phyloP scores from a whole-genome alignment of 2,113 vertebrate species.

The Micromys minutus region DNA sequence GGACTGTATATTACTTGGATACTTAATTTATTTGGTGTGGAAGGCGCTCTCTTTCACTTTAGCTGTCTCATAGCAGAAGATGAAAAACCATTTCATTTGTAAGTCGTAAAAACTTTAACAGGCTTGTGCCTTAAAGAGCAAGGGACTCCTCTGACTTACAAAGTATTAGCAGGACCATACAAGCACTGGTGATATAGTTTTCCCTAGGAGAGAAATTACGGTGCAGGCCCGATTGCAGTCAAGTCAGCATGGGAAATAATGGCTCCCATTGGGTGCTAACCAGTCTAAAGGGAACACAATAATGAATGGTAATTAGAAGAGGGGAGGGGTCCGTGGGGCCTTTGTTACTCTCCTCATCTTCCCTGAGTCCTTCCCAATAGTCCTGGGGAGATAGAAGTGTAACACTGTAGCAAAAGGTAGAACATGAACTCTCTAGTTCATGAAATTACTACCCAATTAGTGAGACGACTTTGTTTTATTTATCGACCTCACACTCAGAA shows the following conservation, averaged over 20 bases:
- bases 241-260: conserved; percentile 38
- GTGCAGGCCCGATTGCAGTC: not conserved
- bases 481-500: not conserved
- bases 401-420: not conserved
- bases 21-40: conserved; percentile 73
- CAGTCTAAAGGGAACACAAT: conserved; percentile 1
- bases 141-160: conserved; percentile 34
- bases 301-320: not conserved
- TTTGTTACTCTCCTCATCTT: not conserved
- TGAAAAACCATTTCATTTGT: conserved; percentile 69
- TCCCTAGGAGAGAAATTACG: conserved; percentile 35
- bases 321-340: not conserved
- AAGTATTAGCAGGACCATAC: conserved; percentile 20
- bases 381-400: not conserved
- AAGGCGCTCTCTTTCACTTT: conserved; percentile 63
- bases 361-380: not conserved
- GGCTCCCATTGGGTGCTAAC: not conserved
- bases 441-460: not conserved
- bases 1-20: conserved; percentile 71
- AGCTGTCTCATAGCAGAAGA: conserved; percentile 71
- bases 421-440: not conserved
- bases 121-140: conserved; percentile 53
- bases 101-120: conserved; percentile 72
- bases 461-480: not conserved
- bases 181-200: not conserved